phyloP scores from a whole-genome alignment of 2,888 invertebrate genomes.

The Luffia ferchaultella region DNA sequence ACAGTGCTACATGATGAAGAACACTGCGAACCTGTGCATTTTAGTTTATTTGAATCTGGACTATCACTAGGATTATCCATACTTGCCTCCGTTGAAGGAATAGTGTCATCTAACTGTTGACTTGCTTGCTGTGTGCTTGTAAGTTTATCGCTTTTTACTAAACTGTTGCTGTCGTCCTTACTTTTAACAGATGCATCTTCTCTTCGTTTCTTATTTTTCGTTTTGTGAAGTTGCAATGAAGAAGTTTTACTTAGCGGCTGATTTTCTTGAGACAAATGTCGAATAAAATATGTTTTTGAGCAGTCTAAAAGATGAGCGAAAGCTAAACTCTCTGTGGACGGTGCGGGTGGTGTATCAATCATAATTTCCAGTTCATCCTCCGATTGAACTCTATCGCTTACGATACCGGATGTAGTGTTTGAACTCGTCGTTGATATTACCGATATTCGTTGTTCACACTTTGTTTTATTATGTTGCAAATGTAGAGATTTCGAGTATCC shows the following conservation, averaged over 20 bases:
- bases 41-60: constrained; percentile 62
- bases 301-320: constrained; percentile 78
- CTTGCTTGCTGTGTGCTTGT: constrained; percentile 19
- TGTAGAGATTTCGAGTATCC: constrained; percentile 73
- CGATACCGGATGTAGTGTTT: constrained; percentile 97
- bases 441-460: constrained; percentile 84
- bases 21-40: constrained; percentile 82
- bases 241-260: constrained; percentile 39
- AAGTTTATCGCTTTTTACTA: neutral
- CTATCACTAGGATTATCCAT: constrained; percentile 62
- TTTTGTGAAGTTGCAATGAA: constrained; percentile 31
- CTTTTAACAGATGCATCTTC: constrained; percentile 23
- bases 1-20: constrained; percentile 89
- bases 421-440: constrained; percentile 94
- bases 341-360: constrained; percentile 85
- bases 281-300: constrained; percentile 52
- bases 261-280: constrained; percentile 35
- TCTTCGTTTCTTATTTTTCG: constrained; percentile 34
- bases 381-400: constrained; percentile 93
- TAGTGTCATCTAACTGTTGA: constrained; percentile 36
- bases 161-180: constrained; percentile 28
- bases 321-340: constrained; percentile 85
- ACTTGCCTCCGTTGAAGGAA: constrained; percentile 45
- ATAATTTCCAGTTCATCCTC: constrained; percentile 93
- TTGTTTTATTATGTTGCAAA: constrained; percentile 68